Base-by-base conservation (phyloP, 2,888 invertebrate genomes). In the Ferdinandea cuprea region DNA sequence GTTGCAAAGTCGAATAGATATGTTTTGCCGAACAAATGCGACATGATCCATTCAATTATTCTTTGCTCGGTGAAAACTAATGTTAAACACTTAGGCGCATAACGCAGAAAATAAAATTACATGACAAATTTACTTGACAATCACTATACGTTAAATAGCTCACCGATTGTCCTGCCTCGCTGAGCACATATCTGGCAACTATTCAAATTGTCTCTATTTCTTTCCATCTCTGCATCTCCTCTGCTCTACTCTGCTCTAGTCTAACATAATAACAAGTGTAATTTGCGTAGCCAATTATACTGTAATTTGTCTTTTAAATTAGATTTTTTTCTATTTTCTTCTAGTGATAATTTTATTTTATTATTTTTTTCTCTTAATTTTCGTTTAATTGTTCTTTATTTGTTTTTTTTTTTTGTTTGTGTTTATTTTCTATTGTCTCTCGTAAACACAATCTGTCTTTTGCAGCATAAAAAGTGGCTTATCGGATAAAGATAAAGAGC, bases 401-500 rank as follows among this genome's bases (percentile, higher is more conserved):
- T n/a, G n/a, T n/a, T n/a, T n/a, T n/a, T n/a, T n/a, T n/a, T 13
- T 73, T 40, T 35, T 42, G 54, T 32, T n/a, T 63, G 48, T 19
- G 19, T 69, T 68, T 68, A 32, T 59, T 61, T 79, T 79, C 37
- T 69, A 68, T 66, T 72, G 71, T 78, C 40, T 65, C 6, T 76
- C 48, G 77, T 77, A 66, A 72, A 79, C 58, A 63, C 25, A 54
- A 54, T 79, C 65, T 79, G 73, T 84, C 69, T 74, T 69, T 83
- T 87, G 78, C 89, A 91, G 91, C 89, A 90, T 91, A 88, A 91
- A 90, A 88, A 91, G 91, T 88, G 89, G 90, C 87, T 89, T 90
- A 83, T 90, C 90, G 92, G 93, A 87, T 92, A 94, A 89, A 93
- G 92, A 92, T 89, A 91, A 89, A 88, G 93, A 93, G 88, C 90